Percentiles rank a stretch among this genome's conserved stretches.
These are phyloP conservation scores for Dynastes grantii DNA, from an alignment of 2,888 invertebrate species.

Conservation along the genomic window DNA sequence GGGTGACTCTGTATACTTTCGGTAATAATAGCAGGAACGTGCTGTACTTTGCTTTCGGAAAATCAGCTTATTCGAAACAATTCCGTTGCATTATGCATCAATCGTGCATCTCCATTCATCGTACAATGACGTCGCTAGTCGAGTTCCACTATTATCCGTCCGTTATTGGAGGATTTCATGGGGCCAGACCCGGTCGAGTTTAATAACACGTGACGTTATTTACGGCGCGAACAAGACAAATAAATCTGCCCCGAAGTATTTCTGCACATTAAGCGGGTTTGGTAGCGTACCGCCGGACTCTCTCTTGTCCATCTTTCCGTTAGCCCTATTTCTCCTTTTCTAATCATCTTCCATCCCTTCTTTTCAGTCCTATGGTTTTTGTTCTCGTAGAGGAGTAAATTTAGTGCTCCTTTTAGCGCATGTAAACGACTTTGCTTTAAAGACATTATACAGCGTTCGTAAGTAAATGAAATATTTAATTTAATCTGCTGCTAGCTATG, in stretches of 20 bases:
- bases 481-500: slow-evolving; percentile 22
- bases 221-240: slow-evolving; percentile 45
- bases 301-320: slow-evolving; percentile 3
- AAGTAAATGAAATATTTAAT: slow-evolving; percentile 31
- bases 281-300: background rate
- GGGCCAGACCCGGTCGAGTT: slow-evolving; percentile 7
- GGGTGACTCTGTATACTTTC: too few relatives aligned
- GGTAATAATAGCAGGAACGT: background rate
- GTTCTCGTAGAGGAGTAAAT: slow-evolving; percentile 9
- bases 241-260: slow-evolving; percentile 48
- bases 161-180: background rate
- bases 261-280: slow-evolving; percentile 35
- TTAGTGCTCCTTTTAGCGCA: slow-evolving; percentile 27
- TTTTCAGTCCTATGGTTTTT: background rate
- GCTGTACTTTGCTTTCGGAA: background rate
- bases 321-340: background rate
- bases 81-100: slow-evolving; percentile 37
- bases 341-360: background rate
- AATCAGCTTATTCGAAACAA: slow-evolving; percentile 21
- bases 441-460: background rate
- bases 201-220: slow-evolving; percentile 51
- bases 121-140: slow-evolving; percentile 25
- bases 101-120: slow-evolving; percentile 30
- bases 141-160: slow-evolving; percentile 29
- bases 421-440: slow-evolving; percentile 18